Conservation (phyloP, 1,140 invertebrate species). For the Sycobia sp. region DNA sequence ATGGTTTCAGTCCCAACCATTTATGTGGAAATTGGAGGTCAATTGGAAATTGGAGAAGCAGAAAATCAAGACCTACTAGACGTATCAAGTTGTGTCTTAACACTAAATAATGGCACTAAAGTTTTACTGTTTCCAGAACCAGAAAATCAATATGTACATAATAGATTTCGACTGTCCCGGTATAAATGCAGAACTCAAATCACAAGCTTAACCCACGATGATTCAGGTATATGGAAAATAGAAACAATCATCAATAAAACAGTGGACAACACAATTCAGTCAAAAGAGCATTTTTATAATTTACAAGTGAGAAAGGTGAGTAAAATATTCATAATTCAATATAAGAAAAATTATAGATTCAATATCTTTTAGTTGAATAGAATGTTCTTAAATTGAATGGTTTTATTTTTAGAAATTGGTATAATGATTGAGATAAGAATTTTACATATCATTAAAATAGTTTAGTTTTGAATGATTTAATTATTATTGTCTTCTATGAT, state of each 20-base stretch:
- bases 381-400: too few relatives aligned
- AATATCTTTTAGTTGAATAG: too few relatives aligned
- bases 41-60: conserved; percentile 1
- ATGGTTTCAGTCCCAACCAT: not conserved
- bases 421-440: too few relatives aligned
- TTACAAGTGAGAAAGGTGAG: conserved; percentile 17
- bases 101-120: not conserved
- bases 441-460: too few relatives aligned
- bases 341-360: too few relatives aligned
- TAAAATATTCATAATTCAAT: too few relatives aligned
- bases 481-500: too few relatives aligned
- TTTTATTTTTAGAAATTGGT: too few relatives aligned
- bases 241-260: not conserved
- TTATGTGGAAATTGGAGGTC: not conserved
- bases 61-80: not conserved
- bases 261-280: not conserved
- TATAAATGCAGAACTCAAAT: not conserved
- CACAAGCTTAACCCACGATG: not conserved
- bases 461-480: too few relatives aligned
- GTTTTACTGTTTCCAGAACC: not conserved
- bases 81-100: not conserved
- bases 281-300: not conserved
- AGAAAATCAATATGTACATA: not conserved
- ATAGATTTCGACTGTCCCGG: not conserved
- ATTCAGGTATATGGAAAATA: conserved; percentile 16